Conservation (phyloP, 2,888 invertebrate species). For the Tetramorium bicarinatum region DNA sequence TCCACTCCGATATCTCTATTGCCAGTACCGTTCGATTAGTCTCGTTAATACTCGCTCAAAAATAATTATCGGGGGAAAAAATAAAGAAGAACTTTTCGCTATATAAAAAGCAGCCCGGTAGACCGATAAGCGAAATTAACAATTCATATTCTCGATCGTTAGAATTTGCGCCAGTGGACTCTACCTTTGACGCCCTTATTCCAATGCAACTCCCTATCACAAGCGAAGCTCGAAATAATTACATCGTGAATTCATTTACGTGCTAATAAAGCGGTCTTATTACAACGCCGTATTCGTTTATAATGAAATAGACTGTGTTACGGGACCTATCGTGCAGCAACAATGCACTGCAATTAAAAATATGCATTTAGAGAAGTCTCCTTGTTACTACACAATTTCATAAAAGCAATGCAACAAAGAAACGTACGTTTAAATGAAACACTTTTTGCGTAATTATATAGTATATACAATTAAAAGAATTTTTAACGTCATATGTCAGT, state of each 20-base stretch:
- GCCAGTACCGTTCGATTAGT: background rate
- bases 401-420: background rate
- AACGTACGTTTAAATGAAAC: background rate
- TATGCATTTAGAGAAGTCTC: background rate
- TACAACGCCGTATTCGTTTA: conserved; percentile 20
- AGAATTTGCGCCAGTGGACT: background rate
- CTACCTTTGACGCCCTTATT: conserved; percentile 22
- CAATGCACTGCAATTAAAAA: conserved; percentile 50
- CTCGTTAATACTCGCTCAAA: background rate
- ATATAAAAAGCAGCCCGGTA: background rate
- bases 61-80: conserved; percentile 6
- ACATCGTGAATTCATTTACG: conserved; percentile 48
- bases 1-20: background rate
- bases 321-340: conserved; percentile 18
- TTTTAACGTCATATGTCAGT: background rate
- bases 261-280: conserved; percentile 51
- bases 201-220: background rate
- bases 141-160: conserved; percentile 22
- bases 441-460: background rate
- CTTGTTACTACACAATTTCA: background rate
- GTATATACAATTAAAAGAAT: background rate
- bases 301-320: conserved; percentile 39
- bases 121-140: background rate
- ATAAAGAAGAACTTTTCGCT: background rate
- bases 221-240: conserved; percentile 31